Conservation (phyloP, 2,797 vertebrate species). For the Semaprochilodus insignis region DNA sequence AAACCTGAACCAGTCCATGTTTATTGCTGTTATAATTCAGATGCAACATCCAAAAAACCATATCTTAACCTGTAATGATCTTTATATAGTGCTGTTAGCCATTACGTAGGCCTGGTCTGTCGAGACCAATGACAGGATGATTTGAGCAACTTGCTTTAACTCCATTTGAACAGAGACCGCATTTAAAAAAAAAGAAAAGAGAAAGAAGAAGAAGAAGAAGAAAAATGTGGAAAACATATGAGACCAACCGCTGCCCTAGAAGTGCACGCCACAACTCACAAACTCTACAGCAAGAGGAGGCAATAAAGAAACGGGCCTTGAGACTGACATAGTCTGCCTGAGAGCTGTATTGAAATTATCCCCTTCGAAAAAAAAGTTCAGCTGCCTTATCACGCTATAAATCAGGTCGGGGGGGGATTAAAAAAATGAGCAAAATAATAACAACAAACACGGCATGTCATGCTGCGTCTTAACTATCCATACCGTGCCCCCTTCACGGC, state of each 20-base stretch:
- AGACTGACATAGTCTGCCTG: slow-evolving; percentile 58
- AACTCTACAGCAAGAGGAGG: slow-evolving; percentile 46
- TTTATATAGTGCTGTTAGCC: slow-evolving; percentile 33
- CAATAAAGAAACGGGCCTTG: slow-evolving; percentile 45
- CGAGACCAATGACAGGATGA: slow-evolving; percentile 58
- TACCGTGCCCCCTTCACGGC: slow-evolving; percentile 78
- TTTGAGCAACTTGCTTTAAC: slow-evolving; percentile 59
- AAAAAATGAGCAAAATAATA: slow-evolving; percentile 75
- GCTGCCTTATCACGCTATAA: slow-evolving; percentile 77
- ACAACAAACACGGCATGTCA: slow-evolving; percentile 82
- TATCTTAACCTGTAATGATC: slow-evolving; percentile 2
- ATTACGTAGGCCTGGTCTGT: slow-evolving; percentile 39
- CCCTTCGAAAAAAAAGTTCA: slow-evolving; percentile 55
- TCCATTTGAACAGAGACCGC: slow-evolving; percentile 54
- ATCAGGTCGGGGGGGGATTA: slow-evolving; percentile 76
- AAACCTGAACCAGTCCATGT: not conserved
- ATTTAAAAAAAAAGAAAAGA: slow-evolving; percentile 39
- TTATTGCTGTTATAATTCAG: slow-evolving; percentile 26
- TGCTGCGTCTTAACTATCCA: slow-evolving; percentile 84
- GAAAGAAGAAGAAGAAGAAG: too few relatives aligned
- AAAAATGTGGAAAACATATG: slow-evolving; percentile 50
- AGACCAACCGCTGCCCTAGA: slow-evolving; percentile 32
- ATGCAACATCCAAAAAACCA: slow-evolving; percentile 10
- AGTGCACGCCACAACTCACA: slow-evolving; percentile 41
- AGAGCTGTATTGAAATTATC: slow-evolving; percentile 72